Conservation (phyloP, 1,140 invertebrate genomes). For the Hesperophylax magnus region DNA sequence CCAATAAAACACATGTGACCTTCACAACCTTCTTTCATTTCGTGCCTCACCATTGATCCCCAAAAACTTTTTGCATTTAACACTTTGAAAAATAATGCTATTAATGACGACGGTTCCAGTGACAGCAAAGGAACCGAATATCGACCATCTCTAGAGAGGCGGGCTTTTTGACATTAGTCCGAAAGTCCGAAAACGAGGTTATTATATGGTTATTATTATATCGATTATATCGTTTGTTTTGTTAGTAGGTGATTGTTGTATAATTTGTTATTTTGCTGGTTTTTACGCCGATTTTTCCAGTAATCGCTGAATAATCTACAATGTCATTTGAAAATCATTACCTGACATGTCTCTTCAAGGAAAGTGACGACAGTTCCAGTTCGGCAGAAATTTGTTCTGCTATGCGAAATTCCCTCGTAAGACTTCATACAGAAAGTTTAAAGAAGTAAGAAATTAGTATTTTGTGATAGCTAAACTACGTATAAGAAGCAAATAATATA, state of each 20-base stretch:
- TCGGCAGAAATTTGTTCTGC: constrained; percentile 30
- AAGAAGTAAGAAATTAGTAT: constrained; percentile 26
- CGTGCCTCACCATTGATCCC: no score
- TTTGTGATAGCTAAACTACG: background rate
- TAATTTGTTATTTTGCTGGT: no score
- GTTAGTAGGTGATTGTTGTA: no score
- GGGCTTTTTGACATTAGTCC: constrained; percentile 1
- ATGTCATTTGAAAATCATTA: constrained; percentile 51
- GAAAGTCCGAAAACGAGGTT: background rate
- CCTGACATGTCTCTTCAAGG: constrained; percentile 30
- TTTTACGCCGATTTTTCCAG: no score
- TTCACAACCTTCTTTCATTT: no score
- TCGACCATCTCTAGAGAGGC: no score
- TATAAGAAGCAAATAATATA: background rate
- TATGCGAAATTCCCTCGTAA: constrained; percentile 38
- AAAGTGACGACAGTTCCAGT: constrained; percentile 31
- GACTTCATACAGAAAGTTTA: constrained; percentile 37
- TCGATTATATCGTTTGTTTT: background rate
- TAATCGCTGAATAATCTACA: background rate
- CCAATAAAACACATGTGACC: no score
- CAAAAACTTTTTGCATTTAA: no score
- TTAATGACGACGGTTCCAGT: no score
- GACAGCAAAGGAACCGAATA: no score
- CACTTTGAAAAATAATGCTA: no score
- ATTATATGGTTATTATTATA: no score